Evolutionary conservation across 2,888 invertebrate species (phyloP).

Genomic region (Pherbina coryleti): DNA sequence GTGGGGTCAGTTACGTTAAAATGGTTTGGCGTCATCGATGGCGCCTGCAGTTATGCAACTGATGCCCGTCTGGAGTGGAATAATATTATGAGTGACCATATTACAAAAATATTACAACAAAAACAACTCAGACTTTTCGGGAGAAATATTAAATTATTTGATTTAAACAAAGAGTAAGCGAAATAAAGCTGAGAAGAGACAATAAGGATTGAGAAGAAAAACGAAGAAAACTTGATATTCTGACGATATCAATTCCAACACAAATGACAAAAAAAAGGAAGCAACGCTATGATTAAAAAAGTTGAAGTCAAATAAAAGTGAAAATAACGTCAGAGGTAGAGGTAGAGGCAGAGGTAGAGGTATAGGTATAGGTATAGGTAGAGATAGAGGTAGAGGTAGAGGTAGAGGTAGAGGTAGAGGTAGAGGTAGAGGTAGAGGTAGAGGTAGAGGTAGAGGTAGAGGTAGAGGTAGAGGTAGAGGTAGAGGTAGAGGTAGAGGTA

Average conservation of each 20-base stretch:
- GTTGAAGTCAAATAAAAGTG: too few species aligned
- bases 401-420: too few species aligned
- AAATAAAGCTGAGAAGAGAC: neutral
- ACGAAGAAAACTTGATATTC: neutral
- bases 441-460: too few species aligned
- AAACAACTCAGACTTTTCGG: neutral
- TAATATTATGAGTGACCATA: constrained; percentile 21
- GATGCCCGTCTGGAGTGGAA: neutral
- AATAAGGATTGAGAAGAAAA: neutral
- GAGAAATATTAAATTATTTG: neutral
- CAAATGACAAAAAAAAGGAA: too few species aligned
- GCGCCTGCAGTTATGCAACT: neutral
- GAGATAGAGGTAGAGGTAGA: too few species aligned
- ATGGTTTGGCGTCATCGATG: neutral
- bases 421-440: too few species aligned
- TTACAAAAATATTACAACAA: constrained; percentile 8
- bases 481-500: too few species aligned
- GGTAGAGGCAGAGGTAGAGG: neutral
- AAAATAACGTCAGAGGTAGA: neutral
- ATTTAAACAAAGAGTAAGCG: neutral
- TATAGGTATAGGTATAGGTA: too few species aligned
- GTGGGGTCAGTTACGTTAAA: neutral
- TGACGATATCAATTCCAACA: too few species aligned
- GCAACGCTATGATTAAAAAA: too few species aligned
- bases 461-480: too few species aligned